Evolutionary conservation across 2,888 invertebrate species (phyloP).

Genomic region (Cybosia mesomella): DNA sequence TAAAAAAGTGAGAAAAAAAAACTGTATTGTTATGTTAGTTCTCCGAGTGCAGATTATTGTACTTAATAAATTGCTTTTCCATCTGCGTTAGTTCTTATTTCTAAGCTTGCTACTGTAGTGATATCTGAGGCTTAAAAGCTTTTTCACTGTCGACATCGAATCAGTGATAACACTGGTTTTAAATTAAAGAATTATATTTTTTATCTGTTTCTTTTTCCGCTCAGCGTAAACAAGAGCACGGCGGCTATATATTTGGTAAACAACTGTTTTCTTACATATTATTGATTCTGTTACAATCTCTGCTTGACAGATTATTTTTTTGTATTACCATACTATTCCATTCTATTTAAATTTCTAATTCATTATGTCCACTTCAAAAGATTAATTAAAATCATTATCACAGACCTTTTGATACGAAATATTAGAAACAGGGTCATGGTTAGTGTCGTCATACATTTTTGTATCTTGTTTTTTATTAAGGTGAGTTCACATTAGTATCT

Average conservation of each 20-base stretch:
- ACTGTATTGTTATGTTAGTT: too few relatives aligned
- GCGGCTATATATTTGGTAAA: neutral
- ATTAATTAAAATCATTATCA: conserved; percentile 42
- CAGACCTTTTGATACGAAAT: conserved; percentile 17
- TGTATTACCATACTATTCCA: neutral
- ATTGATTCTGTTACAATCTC: neutral
- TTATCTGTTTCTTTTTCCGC: neutral
- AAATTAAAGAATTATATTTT: neutral
- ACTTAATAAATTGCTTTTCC: neutral
- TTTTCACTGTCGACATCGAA: neutral
- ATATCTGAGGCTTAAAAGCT: neutral
- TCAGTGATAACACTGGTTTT: neutral
- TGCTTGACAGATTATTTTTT: neutral
- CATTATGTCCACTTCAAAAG: conserved; percentile 33
- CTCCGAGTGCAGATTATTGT: neutral
- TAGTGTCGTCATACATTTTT: conserved; percentile 16
- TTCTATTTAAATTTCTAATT: conserved; percentile 29
- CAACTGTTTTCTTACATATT: conserved; percentile 5
- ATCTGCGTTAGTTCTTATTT: neutral
- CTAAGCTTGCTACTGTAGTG: neutral
- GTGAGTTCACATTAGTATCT: conserved; percentile 19
- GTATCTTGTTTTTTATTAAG: conserved; percentile 23
- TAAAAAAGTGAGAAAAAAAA: too few relatives aligned
- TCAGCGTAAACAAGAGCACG: neutral
- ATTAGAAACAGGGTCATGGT: conserved; percentile 27